These are phyloP conservation scores for Apistogramma diplotaenia DNA, from an alignment of 2,113 vertebrate genomes.

Conservation along the genomic window DNA sequence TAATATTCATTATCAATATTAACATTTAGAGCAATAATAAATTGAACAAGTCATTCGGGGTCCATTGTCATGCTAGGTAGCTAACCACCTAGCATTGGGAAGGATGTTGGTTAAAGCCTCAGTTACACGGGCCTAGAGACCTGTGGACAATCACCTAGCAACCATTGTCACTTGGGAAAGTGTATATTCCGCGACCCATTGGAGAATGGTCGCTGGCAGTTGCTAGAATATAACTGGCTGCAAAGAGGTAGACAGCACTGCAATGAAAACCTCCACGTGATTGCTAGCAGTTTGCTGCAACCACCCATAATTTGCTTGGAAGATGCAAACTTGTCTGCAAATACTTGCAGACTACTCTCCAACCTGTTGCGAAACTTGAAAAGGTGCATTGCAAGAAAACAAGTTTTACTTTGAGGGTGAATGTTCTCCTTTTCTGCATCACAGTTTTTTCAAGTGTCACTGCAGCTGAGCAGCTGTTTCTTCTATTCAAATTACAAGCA, in stretches of 20 bases:
- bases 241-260: not conserved
- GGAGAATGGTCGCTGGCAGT: not conserved
- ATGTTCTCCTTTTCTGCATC: not conserved
- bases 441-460: not conserved
- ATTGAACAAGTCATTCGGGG: not conserved
- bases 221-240: too few relatives aligned
- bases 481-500: not conserved
- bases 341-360: not conserved
- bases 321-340: not conserved
- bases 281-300: not conserved
- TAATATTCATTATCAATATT: not conserved
- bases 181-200: not conserved
- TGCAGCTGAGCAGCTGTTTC: not conserved
- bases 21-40: not conserved
- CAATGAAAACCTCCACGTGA: not conserved
- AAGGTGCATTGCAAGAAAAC: not conserved
- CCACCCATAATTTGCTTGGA: too few relatives aligned
- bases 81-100: not conserved
- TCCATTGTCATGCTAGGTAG: not conserved
- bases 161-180: not conserved
- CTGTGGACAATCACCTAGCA: not conserved
- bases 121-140: not conserved
- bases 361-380: not conserved
- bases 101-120: not conserved
- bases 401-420: not conserved